Evolutionary conservation across 2,113 vertebrate genomes (phyloP).

Genomic region (Phasianus colchicus): DNA sequence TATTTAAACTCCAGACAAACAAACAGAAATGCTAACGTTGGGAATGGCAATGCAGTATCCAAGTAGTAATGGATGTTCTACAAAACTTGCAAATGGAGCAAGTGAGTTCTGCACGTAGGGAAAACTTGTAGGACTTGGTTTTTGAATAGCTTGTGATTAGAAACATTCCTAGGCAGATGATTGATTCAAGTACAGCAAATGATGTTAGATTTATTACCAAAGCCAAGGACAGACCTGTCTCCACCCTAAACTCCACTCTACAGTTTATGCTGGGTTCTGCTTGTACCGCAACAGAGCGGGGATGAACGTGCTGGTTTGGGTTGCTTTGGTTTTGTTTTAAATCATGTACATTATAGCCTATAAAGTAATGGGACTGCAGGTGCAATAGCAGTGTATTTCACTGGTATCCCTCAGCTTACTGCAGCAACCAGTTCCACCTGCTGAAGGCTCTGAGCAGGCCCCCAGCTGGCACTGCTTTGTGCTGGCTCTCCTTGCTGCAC

Average conservation of each 20-base stretch:
- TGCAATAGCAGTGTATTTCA: not conserved
- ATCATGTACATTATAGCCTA: rapidly evolving
- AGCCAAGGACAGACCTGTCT: not conserved
- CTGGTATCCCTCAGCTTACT: not conserved
- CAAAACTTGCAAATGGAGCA: not conserved
- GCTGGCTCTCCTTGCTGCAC: not conserved
- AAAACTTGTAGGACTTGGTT: not conserved
- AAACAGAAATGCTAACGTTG: not conserved
- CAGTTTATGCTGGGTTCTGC: not conserved
- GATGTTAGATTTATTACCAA: not conserved
- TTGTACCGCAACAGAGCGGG: not conserved
- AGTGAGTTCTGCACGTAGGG: not conserved
- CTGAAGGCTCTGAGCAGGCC: not conserved
- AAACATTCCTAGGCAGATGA: not conserved
- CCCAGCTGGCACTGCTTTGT: not conserved
- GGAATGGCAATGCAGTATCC: not conserved
- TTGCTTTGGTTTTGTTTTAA: not conserved
- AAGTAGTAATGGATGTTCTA: not conserved
- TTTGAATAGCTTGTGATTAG: not conserved
- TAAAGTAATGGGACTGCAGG: not conserved
- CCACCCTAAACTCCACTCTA: not conserved
- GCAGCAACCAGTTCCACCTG: not conserved
- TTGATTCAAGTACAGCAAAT: not conserved
- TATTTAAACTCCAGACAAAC: not conserved
- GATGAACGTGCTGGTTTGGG: not conserved